Evolutionary conservation across 2,888 invertebrate species (phyloP).

Genomic region (Andricus curvator): DNA sequence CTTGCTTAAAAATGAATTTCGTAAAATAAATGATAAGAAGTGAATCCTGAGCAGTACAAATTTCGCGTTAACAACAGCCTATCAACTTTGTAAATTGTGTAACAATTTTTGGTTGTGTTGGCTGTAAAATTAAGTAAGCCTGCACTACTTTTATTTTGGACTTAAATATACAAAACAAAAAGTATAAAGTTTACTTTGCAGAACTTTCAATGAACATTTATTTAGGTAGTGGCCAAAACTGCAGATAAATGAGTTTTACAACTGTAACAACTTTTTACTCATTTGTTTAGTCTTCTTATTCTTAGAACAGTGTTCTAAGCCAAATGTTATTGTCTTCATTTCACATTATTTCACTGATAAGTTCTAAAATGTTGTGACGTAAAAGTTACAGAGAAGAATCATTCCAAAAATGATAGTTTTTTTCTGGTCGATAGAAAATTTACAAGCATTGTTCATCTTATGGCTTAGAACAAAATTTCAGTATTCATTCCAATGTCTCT

Average conservation of each 20-base stretch:
- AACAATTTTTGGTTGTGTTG: background rate
- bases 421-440: background rate
- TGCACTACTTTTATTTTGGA: background rate
- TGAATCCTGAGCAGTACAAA: conserved; percentile 7
- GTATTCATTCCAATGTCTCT: conserved; percentile 38
- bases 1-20: background rate
- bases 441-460: conserved; percentile 1
- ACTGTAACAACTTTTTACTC: background rate
- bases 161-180: background rate
- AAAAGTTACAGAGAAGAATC: background rate
- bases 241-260: background rate
- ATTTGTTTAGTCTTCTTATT: conserved; percentile 5
- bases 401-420: conserved; percentile 3
- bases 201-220: conserved; percentile 20
- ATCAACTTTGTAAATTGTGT: background rate
- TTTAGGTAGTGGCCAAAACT: background rate
- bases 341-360: background rate
- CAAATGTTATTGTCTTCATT: background rate
- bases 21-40: background rate
- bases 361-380: background rate
- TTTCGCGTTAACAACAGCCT: background rate
- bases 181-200: background rate
- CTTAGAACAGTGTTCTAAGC: conserved; percentile 22
- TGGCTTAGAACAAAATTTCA: conserved; percentile 36
- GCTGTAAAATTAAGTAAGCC: background rate